phyloP scores from a whole-genome alignment of 1,140 invertebrate species.

The Trissolcus basalis region DNA sequence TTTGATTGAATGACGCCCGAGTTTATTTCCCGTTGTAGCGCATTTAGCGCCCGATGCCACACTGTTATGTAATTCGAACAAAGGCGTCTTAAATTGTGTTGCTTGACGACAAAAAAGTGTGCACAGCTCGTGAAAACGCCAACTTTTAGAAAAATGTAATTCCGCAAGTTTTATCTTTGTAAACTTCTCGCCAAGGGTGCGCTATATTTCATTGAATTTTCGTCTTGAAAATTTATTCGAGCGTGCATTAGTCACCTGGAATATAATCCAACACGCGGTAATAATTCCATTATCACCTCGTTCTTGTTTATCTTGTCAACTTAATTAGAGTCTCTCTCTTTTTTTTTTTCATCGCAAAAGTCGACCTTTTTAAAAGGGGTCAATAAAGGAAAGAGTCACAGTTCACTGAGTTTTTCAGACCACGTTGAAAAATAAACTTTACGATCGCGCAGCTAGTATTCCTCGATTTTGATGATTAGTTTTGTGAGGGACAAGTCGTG shows the following conservation, averaged over 20 bases:
- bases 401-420: no score
- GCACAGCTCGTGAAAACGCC: slow-evolving; percentile 25
- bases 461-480: slow-evolving; percentile 16
- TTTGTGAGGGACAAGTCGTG: slow-evolving; percentile 5
- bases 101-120: slow-evolving; percentile 15
- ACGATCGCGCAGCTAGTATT: slow-evolving; percentile 19
- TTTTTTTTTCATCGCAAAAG: neutral
- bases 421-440: slow-evolving; percentile 17
- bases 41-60: neutral
- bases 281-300: slow-evolving; percentile 26
- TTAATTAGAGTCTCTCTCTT: no score
- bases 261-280: slow-evolving; percentile 19
- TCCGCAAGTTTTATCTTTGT: slow-evolving; percentile 35
- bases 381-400: neutral
- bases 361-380: neutral
- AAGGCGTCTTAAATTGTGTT: slow-evolving; percentile 26
- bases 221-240: slow-evolving; percentile 29
- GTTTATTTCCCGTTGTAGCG: neutral
- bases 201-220: slow-evolving; percentile 35
- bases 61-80: slow-evolving; percentile 18
- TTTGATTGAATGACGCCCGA: neutral
- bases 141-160: slow-evolving; percentile 46
- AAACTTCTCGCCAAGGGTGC: slow-evolving; percentile 22
- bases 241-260: slow-evolving; percentile 28
- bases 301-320: slow-evolving; percentile 14